phyloP scores from a whole-genome alignment of 2,888 invertebrate species.

The Onchidella celtica region DNA sequence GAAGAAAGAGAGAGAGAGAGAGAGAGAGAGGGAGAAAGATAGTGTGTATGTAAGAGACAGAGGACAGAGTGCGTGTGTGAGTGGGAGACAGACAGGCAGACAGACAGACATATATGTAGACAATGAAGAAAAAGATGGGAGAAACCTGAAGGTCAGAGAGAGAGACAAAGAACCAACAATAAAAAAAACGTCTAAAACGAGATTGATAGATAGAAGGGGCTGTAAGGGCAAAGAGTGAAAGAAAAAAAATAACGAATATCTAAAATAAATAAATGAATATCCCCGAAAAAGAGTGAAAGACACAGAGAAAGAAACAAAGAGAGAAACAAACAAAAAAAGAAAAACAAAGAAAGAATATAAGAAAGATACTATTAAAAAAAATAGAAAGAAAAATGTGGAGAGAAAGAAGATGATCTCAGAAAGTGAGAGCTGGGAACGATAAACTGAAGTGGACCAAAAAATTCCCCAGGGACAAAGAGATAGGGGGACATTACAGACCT shows the following conservation, averaged over 20 bases:
- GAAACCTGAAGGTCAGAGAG: background rate
- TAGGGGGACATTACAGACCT: too few relatives aligned
- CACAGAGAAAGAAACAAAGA: background rate
- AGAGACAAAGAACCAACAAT: background rate
- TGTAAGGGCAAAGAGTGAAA: background rate
- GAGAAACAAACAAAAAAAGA: too few relatives aligned
- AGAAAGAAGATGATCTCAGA: constrained; percentile 1
- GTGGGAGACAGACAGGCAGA: background rate
- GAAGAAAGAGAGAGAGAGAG: background rate
- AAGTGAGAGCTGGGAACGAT: too few relatives aligned
- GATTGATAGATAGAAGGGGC: background rate
- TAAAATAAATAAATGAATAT: background rate
- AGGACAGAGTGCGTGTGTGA: background rate
- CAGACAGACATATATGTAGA: background rate
- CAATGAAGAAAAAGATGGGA: too few relatives aligned
- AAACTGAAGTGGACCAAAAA: too few relatives aligned
- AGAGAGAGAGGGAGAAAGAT: background rate
- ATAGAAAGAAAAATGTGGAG: background rate
- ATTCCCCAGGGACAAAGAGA: too few relatives aligned
- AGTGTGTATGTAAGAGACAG: background rate
- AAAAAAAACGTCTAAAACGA: background rate
- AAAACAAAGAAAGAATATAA: constrained; percentile 12
- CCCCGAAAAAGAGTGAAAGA: background rate
- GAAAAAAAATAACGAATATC: background rate
- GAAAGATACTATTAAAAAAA: background rate